Conservation (phyloP, 2,888 invertebrate genomes). For the Parthenolecanium corni region DNA sequence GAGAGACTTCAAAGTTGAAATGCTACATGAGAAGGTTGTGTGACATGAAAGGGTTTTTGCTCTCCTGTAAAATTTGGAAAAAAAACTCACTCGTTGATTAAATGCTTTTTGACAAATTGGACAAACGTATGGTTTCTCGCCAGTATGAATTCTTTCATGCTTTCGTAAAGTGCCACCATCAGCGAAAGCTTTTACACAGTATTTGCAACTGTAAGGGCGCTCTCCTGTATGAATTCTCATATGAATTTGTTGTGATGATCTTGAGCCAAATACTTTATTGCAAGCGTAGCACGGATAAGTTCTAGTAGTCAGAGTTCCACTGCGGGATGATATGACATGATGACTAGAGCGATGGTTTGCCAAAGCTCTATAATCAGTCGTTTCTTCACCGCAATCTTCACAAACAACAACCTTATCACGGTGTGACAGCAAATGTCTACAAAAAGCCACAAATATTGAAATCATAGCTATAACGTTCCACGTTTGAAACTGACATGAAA, state of each 20-base stretch:
- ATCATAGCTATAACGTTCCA: too few relatives aligned
- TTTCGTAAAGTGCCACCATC: constrained; percentile 75
- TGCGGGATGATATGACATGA: constrained; percentile 37
- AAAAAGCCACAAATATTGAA: too few relatives aligned
- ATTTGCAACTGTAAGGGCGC: constrained; percentile 70
- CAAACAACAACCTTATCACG: constrained; percentile 58
- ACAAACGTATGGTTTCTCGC: constrained; percentile 76
- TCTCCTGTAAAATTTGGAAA: background rate
- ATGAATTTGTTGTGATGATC: constrained; percentile 54
- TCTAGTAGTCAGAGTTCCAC: constrained; percentile 41
- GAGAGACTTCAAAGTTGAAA: too few relatives aligned
- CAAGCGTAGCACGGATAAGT: constrained; percentile 73
- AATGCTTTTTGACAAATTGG: constrained; percentile 77
- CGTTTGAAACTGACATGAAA: too few relatives aligned
- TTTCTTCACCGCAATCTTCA: constrained; percentile 57
- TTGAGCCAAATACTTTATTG: constrained; percentile 72
- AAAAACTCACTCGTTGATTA: constrained; percentile 49
- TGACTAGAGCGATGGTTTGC: constrained; percentile 60
- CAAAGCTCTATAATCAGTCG: constrained; percentile 55
- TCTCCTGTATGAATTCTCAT: constrained; percentile 76
- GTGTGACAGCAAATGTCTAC: constrained; percentile 56
- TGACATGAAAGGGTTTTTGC: too few relatives aligned
- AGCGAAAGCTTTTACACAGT: constrained; percentile 81
- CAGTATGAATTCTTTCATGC: constrained; percentile 74
- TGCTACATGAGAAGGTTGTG: too few relatives aligned